Evolutionary conservation across 2,888 invertebrate genomes (phyloP), one percentile per base, ranked within the genome.

Genomic region (Pseudococcus viburni): DNA sequence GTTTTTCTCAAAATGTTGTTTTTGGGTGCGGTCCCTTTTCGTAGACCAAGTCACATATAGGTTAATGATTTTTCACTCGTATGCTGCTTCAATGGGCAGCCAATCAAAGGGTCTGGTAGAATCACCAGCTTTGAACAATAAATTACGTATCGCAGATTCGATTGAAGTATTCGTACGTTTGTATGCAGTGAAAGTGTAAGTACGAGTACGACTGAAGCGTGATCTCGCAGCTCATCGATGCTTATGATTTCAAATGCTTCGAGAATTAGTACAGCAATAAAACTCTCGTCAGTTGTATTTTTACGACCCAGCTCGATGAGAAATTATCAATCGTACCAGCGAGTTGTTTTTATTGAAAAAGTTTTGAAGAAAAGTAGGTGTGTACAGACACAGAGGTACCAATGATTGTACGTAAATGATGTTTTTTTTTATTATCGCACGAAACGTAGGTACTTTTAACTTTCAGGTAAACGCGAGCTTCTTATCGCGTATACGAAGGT

Each of bases 111-210:
- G 26, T 2, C 26, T 33, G 3, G 3, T 3, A 33, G 26, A 33
- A 2, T 33, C 26, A 33, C 26, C 26, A 33, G 1, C n/a, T n/a
- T n/a, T n/a, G n/a, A 33, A 33, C 26, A 33, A 33, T 33, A 33
- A 33, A 33, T 33, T 33, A 33, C 26, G 26, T 33, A 33, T 33
- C 26, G 26, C 26, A 33, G 46, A 46, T 11, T 46, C 46, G 46
- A 46, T 46, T 46, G 12, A 12, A 11, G 46, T 12, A 46, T 46
- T 46, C 5, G 46, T 46, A 33, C 3, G 26, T 46, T 46, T 33
- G 22, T 15, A 73, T 73, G 22, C 22, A 73, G 68, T 73, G 68
- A 73, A 73, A 73, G 68, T 73, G 68, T 73, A 59, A 33, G 26
- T 33, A 33, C 26, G 26, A 3, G 5, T 59, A 19, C 1, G 26